Evolutionary conservation across 37 sponge, comb jelly and placozoan species (phyloP).

Genomic region (Aplysina aerophoba): DNA sequence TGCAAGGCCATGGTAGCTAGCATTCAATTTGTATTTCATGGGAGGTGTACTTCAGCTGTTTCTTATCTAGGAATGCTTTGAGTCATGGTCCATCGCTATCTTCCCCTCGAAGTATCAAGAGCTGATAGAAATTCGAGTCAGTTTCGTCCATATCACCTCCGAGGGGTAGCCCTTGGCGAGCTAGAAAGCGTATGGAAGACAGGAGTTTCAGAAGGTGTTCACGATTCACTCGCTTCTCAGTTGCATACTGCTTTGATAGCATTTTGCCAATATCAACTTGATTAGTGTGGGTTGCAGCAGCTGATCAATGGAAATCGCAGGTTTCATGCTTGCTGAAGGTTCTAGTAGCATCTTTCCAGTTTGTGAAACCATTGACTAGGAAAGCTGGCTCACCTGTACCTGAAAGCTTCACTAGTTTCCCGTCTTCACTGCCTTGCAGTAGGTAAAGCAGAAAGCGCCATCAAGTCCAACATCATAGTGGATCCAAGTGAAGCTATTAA

Average conservation of each 20-base stretch:
- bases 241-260: constrained; percentile 22
- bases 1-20: constrained; percentile 35
- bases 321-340: constrained; percentile 28
- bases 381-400: constrained; percentile 6
- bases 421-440: constrained; percentile 1
- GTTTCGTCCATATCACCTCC: constrained; percentile 8
- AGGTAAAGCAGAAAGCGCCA: constrained; percentile 32
- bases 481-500: constrained; percentile 23
- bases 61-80: constrained; percentile 15
- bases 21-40: constrained; percentile 60
- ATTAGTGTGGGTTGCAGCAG: neutral
- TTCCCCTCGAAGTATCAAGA: constrained; percentile 9
- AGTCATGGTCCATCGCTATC: neutral
- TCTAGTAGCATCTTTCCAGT: constrained; percentile 46
- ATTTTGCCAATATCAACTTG: constrained; percentile 13
- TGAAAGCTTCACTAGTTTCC: constrained; percentile 32
- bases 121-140: constrained; percentile 25
- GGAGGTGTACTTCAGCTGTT: constrained; percentile 31
- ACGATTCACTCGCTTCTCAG: constrained; percentile 4
- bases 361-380: constrained; percentile 17
- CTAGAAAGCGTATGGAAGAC: constrained; percentile 1
- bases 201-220: neutral
- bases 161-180: constrained; percentile 25
- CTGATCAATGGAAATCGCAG: constrained; percentile 21
- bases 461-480: constrained; percentile 33